These are phyloP conservation scores for Callinectes sapidus DNA, from an alignment of 2,888 invertebrate genomes.

Conservation along the genomic window DNA sequence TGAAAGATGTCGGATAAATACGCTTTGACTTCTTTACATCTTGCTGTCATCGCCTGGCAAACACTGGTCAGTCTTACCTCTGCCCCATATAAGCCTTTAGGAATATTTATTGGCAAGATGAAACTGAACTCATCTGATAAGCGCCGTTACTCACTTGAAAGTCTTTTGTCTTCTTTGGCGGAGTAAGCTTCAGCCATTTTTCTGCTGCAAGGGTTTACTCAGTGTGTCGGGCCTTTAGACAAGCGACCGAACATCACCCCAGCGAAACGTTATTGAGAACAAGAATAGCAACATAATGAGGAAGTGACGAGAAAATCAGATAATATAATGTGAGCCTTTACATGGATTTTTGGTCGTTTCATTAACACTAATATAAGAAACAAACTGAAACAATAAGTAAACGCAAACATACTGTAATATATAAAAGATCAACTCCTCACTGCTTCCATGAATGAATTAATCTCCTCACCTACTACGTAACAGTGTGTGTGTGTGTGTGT, in stretches of 20 bases:
- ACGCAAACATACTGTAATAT: neutral
- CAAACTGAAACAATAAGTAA: neutral
- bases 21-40: neutral
- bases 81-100: neutral
- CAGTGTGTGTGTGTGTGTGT: constrained; percentile 37
- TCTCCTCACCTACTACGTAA: no score
- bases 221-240: neutral
- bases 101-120: neutral
- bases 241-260: neutral
- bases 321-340: no score
- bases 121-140: neutral
- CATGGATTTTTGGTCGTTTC: neutral
- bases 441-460: no score
- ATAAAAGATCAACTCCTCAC: no score
- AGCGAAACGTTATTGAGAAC: neutral
- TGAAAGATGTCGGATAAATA: neutral
- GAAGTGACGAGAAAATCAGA: neutral
- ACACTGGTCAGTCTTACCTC: neutral
- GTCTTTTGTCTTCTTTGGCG: neutral
- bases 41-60: neutral
- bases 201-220: neutral
- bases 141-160: neutral
- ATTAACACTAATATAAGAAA: neutral
- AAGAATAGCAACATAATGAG: neutral
- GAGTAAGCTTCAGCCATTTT: no score